These are phyloP conservation scores for Drosophila borealis DNA, from an alignment of 2,888 invertebrate species.

Conservation along the genomic window DNA sequence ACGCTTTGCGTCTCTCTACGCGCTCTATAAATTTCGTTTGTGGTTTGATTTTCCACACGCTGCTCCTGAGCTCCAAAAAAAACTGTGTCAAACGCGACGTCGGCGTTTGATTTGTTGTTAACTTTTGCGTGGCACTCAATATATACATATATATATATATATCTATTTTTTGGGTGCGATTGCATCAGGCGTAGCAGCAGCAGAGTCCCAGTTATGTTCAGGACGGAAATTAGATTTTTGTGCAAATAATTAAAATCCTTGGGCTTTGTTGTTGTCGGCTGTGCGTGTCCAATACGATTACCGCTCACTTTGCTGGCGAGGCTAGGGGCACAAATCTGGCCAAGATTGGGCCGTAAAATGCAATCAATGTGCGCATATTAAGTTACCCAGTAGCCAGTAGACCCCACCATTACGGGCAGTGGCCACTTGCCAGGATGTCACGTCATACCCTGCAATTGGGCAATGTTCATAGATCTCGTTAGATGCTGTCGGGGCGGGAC, in stretches of 20 bases:
- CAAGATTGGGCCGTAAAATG: constrained; percentile 56
- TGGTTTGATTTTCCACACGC: constrained; percentile 51
- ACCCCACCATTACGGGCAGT: constrained; percentile 1
- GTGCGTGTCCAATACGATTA: constrained; percentile 26
- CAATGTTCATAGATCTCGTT: constrained; percentile 40
- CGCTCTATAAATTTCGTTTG: constrained; percentile 68
- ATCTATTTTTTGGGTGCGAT: constrained; percentile 24
- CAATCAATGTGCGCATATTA: constrained; percentile 69
- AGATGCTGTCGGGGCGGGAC: constrained; percentile 27
- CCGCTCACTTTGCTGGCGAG: constrained; percentile 56
- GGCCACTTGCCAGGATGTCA: constrained; percentile 64
- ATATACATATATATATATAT: background rate
- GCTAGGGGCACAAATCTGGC: constrained; percentile 38
- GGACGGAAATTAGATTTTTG: constrained; percentile 75
- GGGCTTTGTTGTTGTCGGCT: constrained; percentile 15
- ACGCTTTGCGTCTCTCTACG: constrained; percentile 38
- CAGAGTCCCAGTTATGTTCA: constrained; percentile 32
- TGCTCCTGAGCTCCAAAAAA: constrained; percentile 39
- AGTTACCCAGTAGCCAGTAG: constrained; percentile 39
- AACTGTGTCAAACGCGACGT: constrained; percentile 67
- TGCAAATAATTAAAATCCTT: constrained; percentile 76
- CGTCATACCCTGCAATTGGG: constrained; percentile 68
- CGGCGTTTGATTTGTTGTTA: constrained; percentile 69
- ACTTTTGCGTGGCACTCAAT: constrained; percentile 64
- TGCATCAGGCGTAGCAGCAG: constrained; percentile 31